Evolutionary conservation across 2,888 invertebrate species (phyloP), one percentile per base, ranked within the genome.

Genomic region (Synergus japonicus): DNA sequence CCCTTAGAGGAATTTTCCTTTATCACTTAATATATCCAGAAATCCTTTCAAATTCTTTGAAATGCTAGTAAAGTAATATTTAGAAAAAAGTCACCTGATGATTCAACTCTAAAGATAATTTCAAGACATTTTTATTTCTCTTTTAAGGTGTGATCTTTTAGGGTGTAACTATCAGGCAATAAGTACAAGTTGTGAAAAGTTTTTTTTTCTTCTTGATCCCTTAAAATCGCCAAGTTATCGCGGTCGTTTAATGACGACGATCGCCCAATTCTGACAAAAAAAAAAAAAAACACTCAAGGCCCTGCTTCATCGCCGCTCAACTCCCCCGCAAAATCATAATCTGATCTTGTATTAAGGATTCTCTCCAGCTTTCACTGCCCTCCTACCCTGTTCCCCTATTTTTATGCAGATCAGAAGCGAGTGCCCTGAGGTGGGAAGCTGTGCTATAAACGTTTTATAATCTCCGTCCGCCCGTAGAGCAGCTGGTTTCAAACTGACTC

Each of bases 321-420:
- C 89, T 88, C 89, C 90, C 88, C 90, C 89, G 89, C 88, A 86
- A 86, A 90, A 90, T 90, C 88, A 90, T 90, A 90, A 90, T 90
- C 90, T 89, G 90, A 90, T 90, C 90, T 90, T 89, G 88, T 90
- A 90, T 90, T 89, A 90, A 89, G 88, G 88, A 90, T 90, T 88
- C 88, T 86, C 87, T 86, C 78, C 81, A 81, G 79, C 80, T 83
- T 77, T 81, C 79, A 77, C 83, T 77, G 67, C 81, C 82, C 77
- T 82, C 78, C 82, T 82, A 41, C 78, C 44, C 78, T 81, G 82
- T 86, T 87, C 88, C 87, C 88, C 88, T 88, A 91, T 91, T 91
- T 91, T 91, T 90, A 91, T 91, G 91, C 91, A 91, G 90, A 91
- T 91, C 90, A 88, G 89, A 87, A 89, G 88, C 87, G 89, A 88